Evolutionary conservation across 2,888 invertebrate genomes (phyloP).

Genomic region (Brenthis ino): DNA sequence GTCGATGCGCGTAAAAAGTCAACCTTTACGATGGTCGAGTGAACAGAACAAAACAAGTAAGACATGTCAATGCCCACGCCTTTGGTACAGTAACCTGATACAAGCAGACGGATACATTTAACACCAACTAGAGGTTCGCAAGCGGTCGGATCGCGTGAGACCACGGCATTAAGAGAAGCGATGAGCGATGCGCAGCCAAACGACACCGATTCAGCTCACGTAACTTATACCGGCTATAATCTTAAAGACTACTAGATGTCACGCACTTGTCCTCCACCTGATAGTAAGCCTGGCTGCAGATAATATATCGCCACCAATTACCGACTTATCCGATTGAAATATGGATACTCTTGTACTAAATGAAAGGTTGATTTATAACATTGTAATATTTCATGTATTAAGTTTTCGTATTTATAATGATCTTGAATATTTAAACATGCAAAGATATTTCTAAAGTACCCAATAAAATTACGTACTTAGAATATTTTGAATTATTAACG

Average conservation of each 20-base stretch:
- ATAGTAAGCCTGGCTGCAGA: conserved; percentile 40
- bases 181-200: conserved; percentile 51
- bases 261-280: conserved; percentile 57
- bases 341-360: conserved; percentile 33
- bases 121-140: conserved; percentile 66
- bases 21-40: conserved; percentile 74
- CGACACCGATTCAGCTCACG: conserved; percentile 53
- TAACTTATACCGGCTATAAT: conserved; percentile 59
- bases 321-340: conserved; percentile 40
- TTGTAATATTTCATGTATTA: conserved; percentile 31
- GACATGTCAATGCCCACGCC: conserved; percentile 82
- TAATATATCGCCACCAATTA: conserved; percentile 42
- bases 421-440: background rate
- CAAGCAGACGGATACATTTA: conserved; percentile 78
- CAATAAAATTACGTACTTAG: background rate
- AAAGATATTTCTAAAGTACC: background rate
- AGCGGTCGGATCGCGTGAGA: conserved; percentile 51
- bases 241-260: conserved; percentile 65
- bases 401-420: background rate
- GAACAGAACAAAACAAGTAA: conserved; percentile 79
- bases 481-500: conserved; percentile 4
- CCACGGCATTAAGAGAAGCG: conserved; percentile 51
- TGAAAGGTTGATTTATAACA: conserved; percentile 36
- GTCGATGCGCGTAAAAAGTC: conserved; percentile 76
- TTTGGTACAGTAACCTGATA: conserved; percentile 79